phyloP scores from a whole-genome alignment of 2,888 invertebrate species.

The Drosophila anomelani region DNA sequence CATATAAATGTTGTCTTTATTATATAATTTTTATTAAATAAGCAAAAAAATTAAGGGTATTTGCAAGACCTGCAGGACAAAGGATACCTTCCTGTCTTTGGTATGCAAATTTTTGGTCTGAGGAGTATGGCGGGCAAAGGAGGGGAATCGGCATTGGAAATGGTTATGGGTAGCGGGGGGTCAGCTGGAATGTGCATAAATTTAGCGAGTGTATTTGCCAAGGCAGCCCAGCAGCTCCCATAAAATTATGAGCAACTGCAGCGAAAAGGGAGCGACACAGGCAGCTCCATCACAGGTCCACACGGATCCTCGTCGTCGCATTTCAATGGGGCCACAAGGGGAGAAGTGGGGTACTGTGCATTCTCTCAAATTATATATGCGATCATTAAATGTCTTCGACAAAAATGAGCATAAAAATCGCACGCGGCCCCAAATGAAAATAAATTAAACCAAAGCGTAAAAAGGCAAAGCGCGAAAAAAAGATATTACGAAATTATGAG shows the following conservation, averaged over 20 bases:
- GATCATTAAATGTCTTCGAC: slow-evolving; percentile 82
- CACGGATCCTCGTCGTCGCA: slow-evolving; percentile 4
- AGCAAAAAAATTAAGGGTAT: neutral
- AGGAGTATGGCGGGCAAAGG: slow-evolving; percentile 1
- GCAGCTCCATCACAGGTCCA: slow-evolving; percentile 30
- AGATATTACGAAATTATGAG: slow-evolving; percentile 6
- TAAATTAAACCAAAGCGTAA: slow-evolving; percentile 67
- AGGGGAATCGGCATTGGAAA: slow-evolving; percentile 8
- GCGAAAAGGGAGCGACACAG: slow-evolving; percentile 15
- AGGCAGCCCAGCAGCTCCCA: slow-evolving; percentile 66
- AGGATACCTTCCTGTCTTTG: slow-evolving; percentile 20
- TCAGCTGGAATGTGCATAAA: slow-evolving; percentile 81
- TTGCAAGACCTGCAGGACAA: no score
- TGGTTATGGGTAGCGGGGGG: slow-evolving; percentile 30
- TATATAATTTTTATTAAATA: neutral
- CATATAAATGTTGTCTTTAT: neutral
- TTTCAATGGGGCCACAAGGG: slow-evolving; percentile 5
- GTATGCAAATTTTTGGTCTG: slow-evolving; percentile 72
- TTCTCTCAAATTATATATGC: slow-evolving; percentile 81
- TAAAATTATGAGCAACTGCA: slow-evolving; percentile 81
- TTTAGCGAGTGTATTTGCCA: slow-evolving; percentile 71
- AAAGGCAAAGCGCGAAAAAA: slow-evolving; percentile 48
- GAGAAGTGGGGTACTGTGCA: slow-evolving; percentile 44
- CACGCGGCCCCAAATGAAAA: slow-evolving; percentile 77
- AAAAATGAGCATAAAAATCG: slow-evolving; percentile 79